phyloP scores from a whole-genome alignment of 2,888 invertebrate genomes.

The Anthoptus insignis region DNA sequence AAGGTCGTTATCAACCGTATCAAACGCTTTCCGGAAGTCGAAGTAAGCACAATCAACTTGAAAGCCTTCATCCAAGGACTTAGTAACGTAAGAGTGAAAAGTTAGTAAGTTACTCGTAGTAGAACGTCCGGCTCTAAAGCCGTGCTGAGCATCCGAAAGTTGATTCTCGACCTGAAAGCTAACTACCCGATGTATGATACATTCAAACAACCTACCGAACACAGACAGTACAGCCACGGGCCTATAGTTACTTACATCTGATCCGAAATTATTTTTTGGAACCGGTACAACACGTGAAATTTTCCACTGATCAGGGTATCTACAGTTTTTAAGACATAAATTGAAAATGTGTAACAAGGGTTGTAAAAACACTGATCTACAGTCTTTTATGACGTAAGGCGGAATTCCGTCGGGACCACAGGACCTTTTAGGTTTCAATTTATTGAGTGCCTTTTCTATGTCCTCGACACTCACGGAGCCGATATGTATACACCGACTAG shows the following conservation, averaged over 20 bases:
- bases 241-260: background rate
- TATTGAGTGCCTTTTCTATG: background rate
- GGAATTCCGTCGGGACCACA: background rate
- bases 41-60: background rate
- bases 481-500: background rate
- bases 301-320: background rate
- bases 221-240: background rate
- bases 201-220: background rate
- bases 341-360: background rate
- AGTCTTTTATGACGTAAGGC: background rate
- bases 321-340: background rate
- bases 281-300: background rate
- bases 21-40: background rate
- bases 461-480: background rate
- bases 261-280: background rate
- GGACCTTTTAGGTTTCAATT: background rate
- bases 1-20: too few species aligned
- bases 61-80: background rate
- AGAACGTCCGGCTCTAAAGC: background rate
- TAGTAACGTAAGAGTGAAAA: background rate
- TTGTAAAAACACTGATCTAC: background rate
- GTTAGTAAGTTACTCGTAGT: background rate
- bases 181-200: background rate
- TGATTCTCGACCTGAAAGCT: background rate
- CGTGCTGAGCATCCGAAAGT: background rate